Conservation (phyloP, 2,888 invertebrate genomes). For the Candidula unifasciata region DNA sequence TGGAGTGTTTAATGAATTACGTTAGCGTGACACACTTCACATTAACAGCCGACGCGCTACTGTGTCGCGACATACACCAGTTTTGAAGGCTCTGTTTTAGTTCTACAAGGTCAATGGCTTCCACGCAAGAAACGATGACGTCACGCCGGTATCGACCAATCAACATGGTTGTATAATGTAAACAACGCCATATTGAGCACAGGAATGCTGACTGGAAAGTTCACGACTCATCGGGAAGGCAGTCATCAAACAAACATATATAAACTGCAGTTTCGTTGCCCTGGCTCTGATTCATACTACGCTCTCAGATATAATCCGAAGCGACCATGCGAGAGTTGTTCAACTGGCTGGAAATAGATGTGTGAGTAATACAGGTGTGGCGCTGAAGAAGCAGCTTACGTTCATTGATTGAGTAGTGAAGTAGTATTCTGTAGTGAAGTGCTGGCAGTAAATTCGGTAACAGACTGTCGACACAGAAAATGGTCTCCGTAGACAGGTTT, state of each 20-base stretch:
- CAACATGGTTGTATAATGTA: background rate
- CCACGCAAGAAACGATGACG: background rate
- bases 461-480: background rate
- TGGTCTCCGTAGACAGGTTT: background rate
- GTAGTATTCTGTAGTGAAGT: no score
- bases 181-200: conserved; percentile 28
- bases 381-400: background rate
- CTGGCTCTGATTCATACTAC: background rate
- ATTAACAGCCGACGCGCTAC: no score
- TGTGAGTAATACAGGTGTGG: background rate
- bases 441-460: no score
- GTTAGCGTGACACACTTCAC: no score
- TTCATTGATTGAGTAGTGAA: no score
- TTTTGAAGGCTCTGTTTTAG: conserved; percentile 63
- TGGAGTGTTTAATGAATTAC: no score
- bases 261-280: background rate
- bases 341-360: background rate
- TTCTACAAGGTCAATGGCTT: background rate
- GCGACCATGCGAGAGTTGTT: background rate
- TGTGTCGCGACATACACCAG: no score
- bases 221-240: background rate
- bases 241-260: background rate
- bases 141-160: background rate
- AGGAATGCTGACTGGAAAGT: conserved; percentile 18
- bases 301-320: background rate